phyloP scores from a whole-genome alignment of 2,888 invertebrate species.

The Allophyes oxyacanthae region DNA sequence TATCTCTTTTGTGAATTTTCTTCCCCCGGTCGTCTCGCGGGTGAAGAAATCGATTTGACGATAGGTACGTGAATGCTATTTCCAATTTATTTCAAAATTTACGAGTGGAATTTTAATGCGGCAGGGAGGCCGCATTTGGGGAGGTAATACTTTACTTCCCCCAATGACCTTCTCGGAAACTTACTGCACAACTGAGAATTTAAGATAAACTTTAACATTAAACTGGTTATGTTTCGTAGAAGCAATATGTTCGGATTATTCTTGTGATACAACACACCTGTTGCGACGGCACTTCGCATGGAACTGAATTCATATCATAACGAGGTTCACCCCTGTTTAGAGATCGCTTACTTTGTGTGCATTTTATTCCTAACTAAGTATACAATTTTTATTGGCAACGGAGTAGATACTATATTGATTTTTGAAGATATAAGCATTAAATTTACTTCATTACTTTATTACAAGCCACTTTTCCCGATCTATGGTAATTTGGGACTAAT shows the following conservation, averaged over 20 bases:
- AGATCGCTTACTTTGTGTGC: conserved; percentile 36
- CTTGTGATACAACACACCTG: conserved; percentile 42
- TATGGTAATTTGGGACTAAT: too few relatives aligned
- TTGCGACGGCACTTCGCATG: conserved; percentile 33
- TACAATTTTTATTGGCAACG: too few relatives aligned
- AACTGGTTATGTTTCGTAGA: conserved; percentile 11
- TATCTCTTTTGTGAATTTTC: conserved; percentile 66
- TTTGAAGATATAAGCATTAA: too few relatives aligned
- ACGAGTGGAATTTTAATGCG: conserved; percentile 75
- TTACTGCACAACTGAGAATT: conserved; percentile 59
- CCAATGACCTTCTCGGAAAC: conserved; percentile 61
- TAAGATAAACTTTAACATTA: conserved; percentile 39
- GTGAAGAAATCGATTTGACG: conserved; percentile 77
- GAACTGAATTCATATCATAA: conserved; percentile 53
- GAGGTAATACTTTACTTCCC: conserved; percentile 58
- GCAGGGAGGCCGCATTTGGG: conserved; percentile 36
- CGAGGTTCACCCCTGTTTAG: conserved; percentile 24
- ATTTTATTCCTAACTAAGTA: conserved; percentile 9
- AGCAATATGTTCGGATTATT: conserved; percentile 11
- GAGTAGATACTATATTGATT: too few relatives aligned
- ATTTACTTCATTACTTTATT: too few relatives aligned
- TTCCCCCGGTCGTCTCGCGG: conserved; percentile 64
- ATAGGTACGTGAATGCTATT: conserved; percentile 74
- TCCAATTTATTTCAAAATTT: conserved; percentile 77
- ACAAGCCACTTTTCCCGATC: too few relatives aligned